Percentiles rank a stretch among this genome's conserved stretches.
These are phyloP conservation scores for Alca torda DNA, from an alignment of 2,797 vertebrate species.

Conservation along the genomic window DNA sequence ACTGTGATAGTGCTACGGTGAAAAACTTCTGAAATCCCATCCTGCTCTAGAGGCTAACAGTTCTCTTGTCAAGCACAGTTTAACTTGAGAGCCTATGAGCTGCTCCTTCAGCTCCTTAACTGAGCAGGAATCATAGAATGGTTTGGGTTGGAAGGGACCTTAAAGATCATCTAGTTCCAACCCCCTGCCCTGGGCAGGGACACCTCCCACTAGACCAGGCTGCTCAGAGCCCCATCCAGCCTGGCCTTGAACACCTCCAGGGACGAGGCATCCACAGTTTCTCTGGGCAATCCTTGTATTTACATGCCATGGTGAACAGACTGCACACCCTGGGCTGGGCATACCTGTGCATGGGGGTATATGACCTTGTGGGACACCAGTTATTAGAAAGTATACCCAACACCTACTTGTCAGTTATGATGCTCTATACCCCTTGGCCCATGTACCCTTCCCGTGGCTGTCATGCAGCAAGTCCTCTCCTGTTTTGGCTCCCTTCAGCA, in stretches of 20 bases:
- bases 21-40: background rate
- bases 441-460: fast-evolving
- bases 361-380: fast-evolving
- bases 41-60: background rate
- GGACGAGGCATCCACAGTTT: background rate
- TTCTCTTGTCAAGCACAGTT: background rate
- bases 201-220: background rate
- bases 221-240: background rate
- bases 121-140: background rate
- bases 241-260: background rate
- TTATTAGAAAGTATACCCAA: background rate
- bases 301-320: background rate
- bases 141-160: background rate
- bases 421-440: background rate
- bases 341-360: fast-evolving
- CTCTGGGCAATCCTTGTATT: background rate
- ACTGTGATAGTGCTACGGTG: background rate
- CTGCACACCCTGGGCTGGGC: fast-evolving
- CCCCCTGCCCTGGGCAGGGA: background rate
- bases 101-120: background rate
- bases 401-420: background rate
- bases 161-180: background rate
- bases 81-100: background rate
- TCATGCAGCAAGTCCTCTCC: background rate
- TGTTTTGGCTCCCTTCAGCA: fast-evolving